Base-by-base conservation (phyloP, 2,888 invertebrate genomes). In the Crossocerus cetratus region DNA sequence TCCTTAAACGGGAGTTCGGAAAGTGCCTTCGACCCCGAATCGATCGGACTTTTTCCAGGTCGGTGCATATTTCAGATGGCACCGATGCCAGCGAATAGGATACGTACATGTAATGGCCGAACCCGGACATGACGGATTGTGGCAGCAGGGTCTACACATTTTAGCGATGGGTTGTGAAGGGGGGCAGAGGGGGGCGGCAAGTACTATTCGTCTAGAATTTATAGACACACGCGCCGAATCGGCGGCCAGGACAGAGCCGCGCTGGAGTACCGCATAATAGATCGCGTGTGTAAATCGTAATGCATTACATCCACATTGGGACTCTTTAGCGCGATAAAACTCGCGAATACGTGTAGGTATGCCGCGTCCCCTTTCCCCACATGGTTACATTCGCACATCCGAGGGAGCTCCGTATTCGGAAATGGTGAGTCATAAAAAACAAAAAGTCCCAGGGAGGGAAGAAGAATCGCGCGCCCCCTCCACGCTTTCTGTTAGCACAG, bases 401-500 rank as follows among this genome's bases (percentile, higher is more conserved):
- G 16, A 14, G 16, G 49, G 8, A 23, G 21, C 32, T 63, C 61
- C 44, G 58, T 54, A 32, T 55, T 74, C 56, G 62, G 54, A 76
- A 77, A 81, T 72, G 66, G 75, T 53, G 73, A 69, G 54, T 71
- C 62, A 42, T 49, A 69, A 53, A 70, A 69, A 66, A 72, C 66
- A 59, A 44, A 44, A 43, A 59, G 20, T 32, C 32, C 32, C 11
- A 67, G 42, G 44, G 55, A 74, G 59, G 67, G 65, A 72, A 73
- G 72, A 81, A 78, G 80, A 84, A 80, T 83, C 71, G 72, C 75
- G 61, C 74, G 67, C 73, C 74, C 32, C 73, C 74, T 72, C 74
- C 65, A 76, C 57, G 74, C 32, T 32, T 32, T 32, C 81, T 83
- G 83, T 82, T 83, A 83, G 84, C 78, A 82, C 83, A 83, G 81